Base-by-base conservation (phyloP, 1,140 invertebrate species). In the Apocrypta bakeri region DNA sequence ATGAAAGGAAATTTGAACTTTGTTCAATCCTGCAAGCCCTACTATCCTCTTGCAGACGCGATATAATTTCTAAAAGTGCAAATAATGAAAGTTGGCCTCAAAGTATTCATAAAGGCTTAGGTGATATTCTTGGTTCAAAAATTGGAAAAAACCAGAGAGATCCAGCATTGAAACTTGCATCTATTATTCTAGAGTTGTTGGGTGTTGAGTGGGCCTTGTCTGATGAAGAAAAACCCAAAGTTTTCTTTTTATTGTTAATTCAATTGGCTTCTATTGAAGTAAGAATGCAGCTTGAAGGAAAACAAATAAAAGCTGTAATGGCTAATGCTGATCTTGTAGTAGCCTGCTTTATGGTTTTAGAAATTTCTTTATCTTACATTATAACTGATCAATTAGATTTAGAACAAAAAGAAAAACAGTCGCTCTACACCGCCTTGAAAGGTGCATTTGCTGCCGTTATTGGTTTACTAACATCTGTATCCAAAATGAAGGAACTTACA, bases 251-350 rank as follows among this genome's bases (percentile, higher is more conserved):
- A 1, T 90, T 98, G 63, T 90, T 98, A 2, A 94, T 98, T 77
- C 97, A 98, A 90, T 90, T 99, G 25, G 95, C 96, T 84, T 96
- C 97, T 73, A 97, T 99, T 88, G 98, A 98, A 93, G 95, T 98
- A 2, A 94, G 97, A 86, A 98, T 99, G 97, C 96, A 97, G 86
- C 90, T 98, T 64, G 97, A 99, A 88, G 96, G 97, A 83, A 95
- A 96, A 85, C 95, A 94, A 87, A 93, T 98, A 82, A 96, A 97
- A 89, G 93, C 96, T 89, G 95, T 97, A 9, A 94, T 95, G 87
- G 91, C 93, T 37, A 95, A 96, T 91, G 94, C 94, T 31, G 95
- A 97, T 73, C 92, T 98, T 24, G 93, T 98, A 1, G 95, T 95
- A 27, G 93, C 96, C 63, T 98, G 97, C 88, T 98, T 98, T 85